These are phyloP conservation scores for Aphrophora alni DNA, from an alignment of 2,888 invertebrate species.

Conservation along the genomic window DNA sequence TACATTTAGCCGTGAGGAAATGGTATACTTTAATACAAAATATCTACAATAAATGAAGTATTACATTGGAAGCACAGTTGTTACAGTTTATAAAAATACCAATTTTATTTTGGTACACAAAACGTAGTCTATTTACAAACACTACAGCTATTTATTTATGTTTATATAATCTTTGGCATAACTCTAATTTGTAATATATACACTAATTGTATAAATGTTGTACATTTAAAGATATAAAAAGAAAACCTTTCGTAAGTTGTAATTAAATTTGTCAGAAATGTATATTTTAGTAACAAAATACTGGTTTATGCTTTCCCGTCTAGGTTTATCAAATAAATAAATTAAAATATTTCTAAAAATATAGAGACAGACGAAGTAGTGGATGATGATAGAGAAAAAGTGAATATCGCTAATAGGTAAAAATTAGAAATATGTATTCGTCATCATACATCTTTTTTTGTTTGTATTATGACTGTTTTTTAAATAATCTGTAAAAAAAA, in stretches of 20 bases:
- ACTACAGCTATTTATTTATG: not conserved
- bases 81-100: not conserved
- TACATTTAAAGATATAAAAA: not conserved
- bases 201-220: not conserved
- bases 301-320: too few relatives aligned
- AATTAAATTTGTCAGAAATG: not conserved
- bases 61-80: not conserved
- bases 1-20: not conserved
- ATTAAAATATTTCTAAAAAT: too few relatives aligned
- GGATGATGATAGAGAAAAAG: too few relatives aligned
- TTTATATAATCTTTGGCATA: slow-evolving; percentile 1
- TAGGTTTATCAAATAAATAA: too few relatives aligned
- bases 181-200: slow-evolving; percentile 4
- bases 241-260: not conserved
- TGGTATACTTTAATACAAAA: not conserved
- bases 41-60: not conserved
- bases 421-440: too few relatives aligned
- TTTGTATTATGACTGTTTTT: too few relatives aligned
- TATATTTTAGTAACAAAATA: too few relatives aligned
- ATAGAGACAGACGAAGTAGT: too few relatives aligned
- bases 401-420: too few relatives aligned
- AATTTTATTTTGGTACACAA: slow-evolving; percentile 6
- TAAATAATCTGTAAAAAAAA: too few relatives aligned
- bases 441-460: too few relatives aligned
- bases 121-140: not conserved